These are phyloP conservation scores for Cynoglossus semilaevis DNA, from an alignment of 2,113 vertebrate species.

Conservation along the genomic window DNA sequence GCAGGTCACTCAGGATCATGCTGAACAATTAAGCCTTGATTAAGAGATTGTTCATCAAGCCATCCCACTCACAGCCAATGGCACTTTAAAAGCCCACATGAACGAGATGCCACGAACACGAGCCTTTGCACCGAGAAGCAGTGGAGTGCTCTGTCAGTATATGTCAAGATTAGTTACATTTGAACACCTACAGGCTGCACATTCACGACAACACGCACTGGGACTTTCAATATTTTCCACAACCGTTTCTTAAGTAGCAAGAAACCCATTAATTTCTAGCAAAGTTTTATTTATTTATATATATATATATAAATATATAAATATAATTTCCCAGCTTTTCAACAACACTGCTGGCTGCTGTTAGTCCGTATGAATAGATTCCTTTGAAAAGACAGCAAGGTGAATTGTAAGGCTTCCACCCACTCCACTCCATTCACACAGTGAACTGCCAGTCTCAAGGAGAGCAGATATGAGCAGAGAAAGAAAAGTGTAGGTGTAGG, in stretches of 20 bases:
- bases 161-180: constrained; percentile 19
- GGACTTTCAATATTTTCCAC: constrained; percentile 30
- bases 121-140: constrained; percentile 16
- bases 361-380: constrained; percentile 44
- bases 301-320: no score
- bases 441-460: constrained; percentile 39
- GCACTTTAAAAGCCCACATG: constrained; percentile 32
- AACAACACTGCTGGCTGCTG: constrained; percentile 33
- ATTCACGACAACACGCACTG: constrained; percentile 15
- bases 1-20: constrained; percentile 74
- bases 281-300: no score
- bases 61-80: constrained; percentile 37
- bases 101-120: constrained; percentile 18
- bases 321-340: constrained; percentile 41
- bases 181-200: constrained; percentile 22
- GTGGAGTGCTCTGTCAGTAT: not conserved
- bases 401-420: constrained; percentile 44
- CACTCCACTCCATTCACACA: constrained; percentile 24
- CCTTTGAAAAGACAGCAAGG: constrained; percentile 58
- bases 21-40: constrained; percentile 79
- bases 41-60: constrained; percentile 77
- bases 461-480: constrained; percentile 30
- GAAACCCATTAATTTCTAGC: no score
- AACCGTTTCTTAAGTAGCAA: not conserved
- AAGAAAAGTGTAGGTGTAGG: constrained; percentile 26